Conservation (phyloP, 2,113 vertebrate genomes). For the human region GRCh38 chr18:11222501-11223000, state of each 20-base stretch:
- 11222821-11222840: not conserved
- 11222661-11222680: not conserved
- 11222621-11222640: not conserved
- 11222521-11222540: not conserved
- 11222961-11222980: not conserved
- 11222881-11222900: not conserved
- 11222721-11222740: not conserved
- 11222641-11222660: not conserved
- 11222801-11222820: not conserved
- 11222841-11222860: not conserved
- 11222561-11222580: not conserved
- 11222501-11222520: not conserved
- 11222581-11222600: not conserved
- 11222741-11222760: not conserved
- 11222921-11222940: not conserved
- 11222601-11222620: not conserved
- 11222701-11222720: not conserved
- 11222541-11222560: not conserved
- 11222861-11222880: not conserved
- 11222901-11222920: not conserved
- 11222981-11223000: not conserved
- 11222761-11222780: not conserved
- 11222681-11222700: not conserved
- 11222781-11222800: not conserved
- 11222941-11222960: not conserved